A percentile compares a stretch with the other conserved stretches of the same genome.
phyloP scores from a whole-genome alignment of 2,113 vertebrate species.

The Nicator chloris region DNA sequence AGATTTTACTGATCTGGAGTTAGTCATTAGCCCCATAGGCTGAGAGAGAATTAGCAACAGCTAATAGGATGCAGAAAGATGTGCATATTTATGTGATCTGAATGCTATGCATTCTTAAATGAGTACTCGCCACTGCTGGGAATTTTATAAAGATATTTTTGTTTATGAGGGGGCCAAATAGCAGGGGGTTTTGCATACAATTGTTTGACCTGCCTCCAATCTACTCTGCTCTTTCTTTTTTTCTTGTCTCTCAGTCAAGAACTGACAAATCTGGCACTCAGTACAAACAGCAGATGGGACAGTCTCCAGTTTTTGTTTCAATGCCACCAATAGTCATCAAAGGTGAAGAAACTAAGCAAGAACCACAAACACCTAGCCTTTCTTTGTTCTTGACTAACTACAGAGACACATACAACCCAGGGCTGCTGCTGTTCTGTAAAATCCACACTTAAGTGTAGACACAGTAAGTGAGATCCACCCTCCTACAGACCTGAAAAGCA shows the following conservation, averaged over 20 bases:
- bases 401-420: neutral
- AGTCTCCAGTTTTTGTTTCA: neutral
- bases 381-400: neutral
- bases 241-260: neutral
- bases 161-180: neutral
- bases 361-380: neutral
- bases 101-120: neutral
- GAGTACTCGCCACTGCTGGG: neutral
- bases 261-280: neutral
- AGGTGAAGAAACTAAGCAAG: neutral
- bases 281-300: neutral
- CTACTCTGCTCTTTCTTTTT: neutral
- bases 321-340: neutral
- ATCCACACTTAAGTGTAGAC: neutral
- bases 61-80: neutral
- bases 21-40: constrained; percentile 12
- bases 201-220: neutral
- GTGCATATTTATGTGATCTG: neutral
- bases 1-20: constrained; percentile 24
- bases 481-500: neutral
- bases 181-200: neutral
- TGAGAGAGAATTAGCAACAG: constrained; percentile 30
- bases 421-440: neutral
- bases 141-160: neutral
- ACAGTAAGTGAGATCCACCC: neutral